Evolutionary conservation across 2,888 invertebrate genomes (phyloP).

Genomic region (Xanthorhoe designata): DNA sequence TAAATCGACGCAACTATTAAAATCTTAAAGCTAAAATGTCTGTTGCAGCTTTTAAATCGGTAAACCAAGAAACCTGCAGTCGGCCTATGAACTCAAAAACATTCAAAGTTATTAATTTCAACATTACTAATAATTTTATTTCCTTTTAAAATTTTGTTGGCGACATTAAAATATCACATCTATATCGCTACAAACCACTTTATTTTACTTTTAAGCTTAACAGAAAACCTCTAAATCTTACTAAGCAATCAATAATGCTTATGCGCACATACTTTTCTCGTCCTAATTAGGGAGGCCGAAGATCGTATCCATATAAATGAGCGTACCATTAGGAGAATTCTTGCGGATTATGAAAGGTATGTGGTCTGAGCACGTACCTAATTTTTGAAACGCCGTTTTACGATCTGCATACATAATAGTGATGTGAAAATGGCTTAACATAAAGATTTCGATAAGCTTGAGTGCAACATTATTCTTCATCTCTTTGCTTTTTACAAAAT

Average conservation of each 20-base stretch:
- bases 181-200: not conserved
- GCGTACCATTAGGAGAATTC: constrained; percentile 77
- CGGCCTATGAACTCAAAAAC: too few species aligned
- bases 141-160: too few species aligned
- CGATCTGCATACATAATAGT: constrained; percentile 73
- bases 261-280: constrained; percentile 38
- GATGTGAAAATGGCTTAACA: constrained; percentile 42
- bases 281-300: constrained; percentile 56
- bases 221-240: not conserved
- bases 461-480: not conserved
- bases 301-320: constrained; percentile 72
- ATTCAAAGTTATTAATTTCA: too few species aligned
- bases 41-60: too few species aligned
- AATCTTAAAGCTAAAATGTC: too few species aligned
- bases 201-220: not conserved
- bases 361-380: constrained; percentile 65
- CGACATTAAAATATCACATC: not conserved
- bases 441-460: constrained; percentile 25
- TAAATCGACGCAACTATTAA: too few species aligned
- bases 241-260: constrained; percentile 27
- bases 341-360: constrained; percentile 78
- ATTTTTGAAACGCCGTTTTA: constrained; percentile 78
- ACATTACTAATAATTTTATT: too few species aligned
- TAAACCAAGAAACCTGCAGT: too few species aligned
- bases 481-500: not conserved